phyloP scores from a whole-genome alignment of 2,797 vertebrate species.

The Centropyge bicolor region DNA sequence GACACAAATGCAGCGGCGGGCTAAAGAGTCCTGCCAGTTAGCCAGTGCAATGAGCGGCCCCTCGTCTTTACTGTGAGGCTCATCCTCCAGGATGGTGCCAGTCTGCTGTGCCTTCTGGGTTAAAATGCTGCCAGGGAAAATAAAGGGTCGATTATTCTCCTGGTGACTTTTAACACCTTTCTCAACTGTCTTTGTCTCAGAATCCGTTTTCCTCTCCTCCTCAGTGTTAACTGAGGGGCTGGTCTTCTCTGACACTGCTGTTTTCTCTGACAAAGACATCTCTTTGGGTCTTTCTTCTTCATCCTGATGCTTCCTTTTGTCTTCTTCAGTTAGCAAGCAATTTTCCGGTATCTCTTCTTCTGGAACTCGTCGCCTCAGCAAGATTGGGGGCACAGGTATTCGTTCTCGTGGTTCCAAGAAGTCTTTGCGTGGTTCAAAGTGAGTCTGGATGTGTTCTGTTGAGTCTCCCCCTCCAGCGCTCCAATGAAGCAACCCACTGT shows the following conservation, averaged over 20 bases:
- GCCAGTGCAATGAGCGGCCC: constrained; percentile 94
- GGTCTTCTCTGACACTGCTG: constrained; percentile 61
- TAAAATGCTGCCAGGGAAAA: constrained; percentile 82
- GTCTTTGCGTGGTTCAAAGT: constrained; percentile 93
- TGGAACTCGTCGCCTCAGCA: constrained; percentile 67
- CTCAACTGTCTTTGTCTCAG: constrained; percentile 80
- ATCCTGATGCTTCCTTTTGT: constrained; percentile 75
- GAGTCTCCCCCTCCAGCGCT: constrained; percentile 97
- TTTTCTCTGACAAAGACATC: constrained; percentile 69
- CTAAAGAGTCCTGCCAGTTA: constrained; percentile 97
- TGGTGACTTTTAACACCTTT: constrained; percentile 75
- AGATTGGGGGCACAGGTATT: constrained; percentile 76
- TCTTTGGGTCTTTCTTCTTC: constrained; percentile 73
- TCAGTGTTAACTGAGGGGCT: constrained; percentile 83
- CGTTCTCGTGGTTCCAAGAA: constrained; percentile 86
- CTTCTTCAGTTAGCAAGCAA: constrained; percentile 79
- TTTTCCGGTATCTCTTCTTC: constrained; percentile 70
- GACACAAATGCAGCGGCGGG: constrained; percentile 95
- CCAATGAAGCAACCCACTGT: constrained; percentile 97
- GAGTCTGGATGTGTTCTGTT: constrained; percentile 98
- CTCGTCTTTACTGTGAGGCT: constrained; percentile 98
- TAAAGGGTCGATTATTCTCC: constrained; percentile 85
- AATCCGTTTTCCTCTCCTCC: constrained; percentile 74
- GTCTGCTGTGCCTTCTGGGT: constrained; percentile 82
- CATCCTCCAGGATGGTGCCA: constrained; percentile 94